Evolutionary conservation across 2,113 vertebrate species (phyloP).

Genomic region (Hypanus sabinus): DNA sequence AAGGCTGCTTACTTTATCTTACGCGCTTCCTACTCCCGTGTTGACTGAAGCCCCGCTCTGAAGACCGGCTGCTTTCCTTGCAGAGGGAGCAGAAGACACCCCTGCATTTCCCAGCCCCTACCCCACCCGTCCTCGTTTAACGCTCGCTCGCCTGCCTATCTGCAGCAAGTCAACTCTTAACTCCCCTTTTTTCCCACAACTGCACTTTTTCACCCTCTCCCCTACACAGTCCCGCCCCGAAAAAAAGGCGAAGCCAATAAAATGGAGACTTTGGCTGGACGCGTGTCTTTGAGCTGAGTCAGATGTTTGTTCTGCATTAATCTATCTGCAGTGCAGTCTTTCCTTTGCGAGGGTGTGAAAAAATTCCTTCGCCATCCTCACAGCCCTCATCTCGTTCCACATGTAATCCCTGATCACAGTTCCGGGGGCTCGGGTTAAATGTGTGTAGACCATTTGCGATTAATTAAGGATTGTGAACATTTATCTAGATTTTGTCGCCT

Average conservation of each 20-base stretch:
- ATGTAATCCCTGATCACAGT: not conserved
- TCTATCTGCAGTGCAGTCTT: constrained; percentile 21
- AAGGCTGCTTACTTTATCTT: not conserved
- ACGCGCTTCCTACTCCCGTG: not conserved
- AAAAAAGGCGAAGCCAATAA: not conserved
- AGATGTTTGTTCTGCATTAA: not conserved
- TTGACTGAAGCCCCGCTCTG: not conserved
- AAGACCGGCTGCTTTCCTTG: not conserved
- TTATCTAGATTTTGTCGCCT: not conserved
- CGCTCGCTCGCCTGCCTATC: too few relatives aligned
- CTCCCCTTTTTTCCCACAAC: not conserved
- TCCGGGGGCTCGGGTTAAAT: not conserved
- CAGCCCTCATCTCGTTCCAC: not conserved
- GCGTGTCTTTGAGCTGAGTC: not conserved
- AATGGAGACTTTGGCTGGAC: not conserved
- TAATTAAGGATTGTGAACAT: not conserved
- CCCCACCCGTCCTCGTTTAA: not conserved
- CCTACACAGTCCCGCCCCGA: not conserved
- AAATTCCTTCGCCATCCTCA: not conserved
- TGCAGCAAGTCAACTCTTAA: not conserved
- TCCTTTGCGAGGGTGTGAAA: not conserved
- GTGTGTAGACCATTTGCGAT: not conserved
- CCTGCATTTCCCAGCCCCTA: not conserved
- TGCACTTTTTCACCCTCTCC: not conserved
- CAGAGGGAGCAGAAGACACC: not conserved